Base-by-base conservation (phyloP, 2,888 invertebrate species). In the Coleophora flavipennella region DNA sequence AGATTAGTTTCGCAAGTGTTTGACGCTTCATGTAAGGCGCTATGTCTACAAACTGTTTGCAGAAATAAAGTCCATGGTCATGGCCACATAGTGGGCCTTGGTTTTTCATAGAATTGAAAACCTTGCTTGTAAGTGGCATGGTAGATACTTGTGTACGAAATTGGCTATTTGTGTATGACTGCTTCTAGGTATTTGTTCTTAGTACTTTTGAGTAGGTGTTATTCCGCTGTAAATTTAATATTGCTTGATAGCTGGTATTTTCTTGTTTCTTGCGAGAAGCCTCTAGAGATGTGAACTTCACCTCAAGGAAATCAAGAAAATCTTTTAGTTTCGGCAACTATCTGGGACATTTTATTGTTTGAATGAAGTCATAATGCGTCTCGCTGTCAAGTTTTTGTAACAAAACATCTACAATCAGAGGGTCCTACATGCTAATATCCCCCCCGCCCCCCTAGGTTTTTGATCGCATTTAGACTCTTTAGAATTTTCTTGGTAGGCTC, bases 371-470 rank as follows among this genome's bases (percentile, higher is more conserved):
- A 6, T 33, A 25, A 33, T 45, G 39, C 1, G 45, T 35, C 10
- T 48, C 46, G 4, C 32, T n/a, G 29, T 50, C 50, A 13, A 49
- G 32, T 43, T 50, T 50, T 41, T 49, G 46, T 1, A 41, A 11
- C 26, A 50, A 25, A 9, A 51, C 31, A 36, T 48, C 38, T 1
- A 49, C 45, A 0, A 53, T 7, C 1, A 43, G 9, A 1, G 43
- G 47, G 32, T 51, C 48, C 53, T 48, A 53, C 0, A 45, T 33
- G 8, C 31, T 32, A 2, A 42, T 42, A 31, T 50, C 45, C 2
- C 42, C 42, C 2, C 40, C 44, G 43, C 2, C 42, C 42, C 2
- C 40, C 44, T 12, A 50, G 13, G 39, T 47, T 47, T 35, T 42
- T 46, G 25, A 48, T 43, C 3, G 42, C 40, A 12, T 45, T 46